Evolutionary conservation across 35 echinoderm and acorn worm species (phyloP).

Genomic region (Strongylocentrotus purpuratus): DNA sequence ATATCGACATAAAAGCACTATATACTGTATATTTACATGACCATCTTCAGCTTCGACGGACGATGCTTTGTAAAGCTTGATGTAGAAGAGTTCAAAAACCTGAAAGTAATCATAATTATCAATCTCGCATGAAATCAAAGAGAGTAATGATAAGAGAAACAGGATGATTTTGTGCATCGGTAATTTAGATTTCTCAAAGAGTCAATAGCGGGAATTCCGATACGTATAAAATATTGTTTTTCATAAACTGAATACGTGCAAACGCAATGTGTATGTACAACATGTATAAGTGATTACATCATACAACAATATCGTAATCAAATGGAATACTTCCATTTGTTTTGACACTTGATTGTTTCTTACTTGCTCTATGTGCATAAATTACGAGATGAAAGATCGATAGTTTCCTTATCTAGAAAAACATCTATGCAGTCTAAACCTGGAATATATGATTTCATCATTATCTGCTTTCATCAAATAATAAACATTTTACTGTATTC

Average conservation of each 20-base stretch:
- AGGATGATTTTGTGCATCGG: background rate
- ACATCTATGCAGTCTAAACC: background rate
- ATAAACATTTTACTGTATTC: background rate
- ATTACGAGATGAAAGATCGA: slow-evolving; percentile 48
- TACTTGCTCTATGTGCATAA: slow-evolving; percentile 47
- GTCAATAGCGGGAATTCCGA: background rate
- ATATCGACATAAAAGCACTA: background rate
- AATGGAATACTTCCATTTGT: background rate
- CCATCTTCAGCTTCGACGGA: background rate
- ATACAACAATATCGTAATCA: background rate
- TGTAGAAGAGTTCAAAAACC: background rate
- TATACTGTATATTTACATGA: slow-evolving; percentile 3
- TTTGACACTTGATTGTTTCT: slow-evolving; percentile 21
- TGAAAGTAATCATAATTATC: background rate
- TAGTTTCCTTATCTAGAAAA: slow-evolving; percentile 27
- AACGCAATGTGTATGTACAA: background rate
- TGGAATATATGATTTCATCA: background rate
- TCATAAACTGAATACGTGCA: background rate
- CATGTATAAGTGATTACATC: background rate
- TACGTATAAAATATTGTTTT: background rate
- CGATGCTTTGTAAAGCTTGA: background rate
- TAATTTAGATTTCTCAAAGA: background rate
- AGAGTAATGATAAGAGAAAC: background rate
- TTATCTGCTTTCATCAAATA: background rate
- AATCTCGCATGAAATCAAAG: background rate